Evolutionary conservation across 2,113 vertebrate species (phyloP).

Genomic region (Bostrychus sinensis): DNA sequence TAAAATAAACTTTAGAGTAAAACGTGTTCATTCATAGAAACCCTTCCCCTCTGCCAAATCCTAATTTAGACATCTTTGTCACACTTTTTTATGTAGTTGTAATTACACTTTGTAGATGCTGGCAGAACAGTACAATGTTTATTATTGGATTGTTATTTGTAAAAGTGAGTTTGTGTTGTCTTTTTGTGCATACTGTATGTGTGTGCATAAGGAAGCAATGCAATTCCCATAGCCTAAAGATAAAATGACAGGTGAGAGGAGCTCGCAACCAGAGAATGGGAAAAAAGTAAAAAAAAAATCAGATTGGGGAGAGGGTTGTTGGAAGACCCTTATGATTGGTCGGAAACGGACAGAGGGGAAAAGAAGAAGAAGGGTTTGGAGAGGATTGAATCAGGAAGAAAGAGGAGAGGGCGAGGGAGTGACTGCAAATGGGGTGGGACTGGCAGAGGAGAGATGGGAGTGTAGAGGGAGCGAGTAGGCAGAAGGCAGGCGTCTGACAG

Average conservation of each 20-base stretch:
- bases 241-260: conserved; percentile 74
- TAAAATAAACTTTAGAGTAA: conserved; percentile 57
- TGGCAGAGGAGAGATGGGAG: conserved; percentile 70
- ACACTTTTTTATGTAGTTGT: conserved; percentile 45
- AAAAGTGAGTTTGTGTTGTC: conserved; percentile 23
- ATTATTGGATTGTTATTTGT: not conserved
- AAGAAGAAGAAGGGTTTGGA: conserved; percentile 45
- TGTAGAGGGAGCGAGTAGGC: conserved; percentile 76
- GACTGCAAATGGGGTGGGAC: conserved; percentile 75
- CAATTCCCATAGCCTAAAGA: conserved; percentile 58
- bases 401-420: conserved; percentile 66
- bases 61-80: conserved; percentile 66
- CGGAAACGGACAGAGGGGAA: conserved; percentile 49
- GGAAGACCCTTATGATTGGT: conserved; percentile 56
- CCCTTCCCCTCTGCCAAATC: conserved; percentile 71
- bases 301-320: conserved; percentile 22
- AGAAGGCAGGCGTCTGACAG: conserved; percentile 90
- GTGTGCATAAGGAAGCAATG: conserved; percentile 43
- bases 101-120: conserved; percentile 41
- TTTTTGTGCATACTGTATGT: conserved; percentile 15
- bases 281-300: conserved; percentile 46
- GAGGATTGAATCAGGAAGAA: conserved; percentile 59
- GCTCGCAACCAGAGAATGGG: conserved; percentile 49
- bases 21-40: conserved; percentile 78
- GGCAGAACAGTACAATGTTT: conserved; percentile 3